Base-by-base conservation (phyloP, 2,797 vertebrate species). In the Manis javanica region DNA sequence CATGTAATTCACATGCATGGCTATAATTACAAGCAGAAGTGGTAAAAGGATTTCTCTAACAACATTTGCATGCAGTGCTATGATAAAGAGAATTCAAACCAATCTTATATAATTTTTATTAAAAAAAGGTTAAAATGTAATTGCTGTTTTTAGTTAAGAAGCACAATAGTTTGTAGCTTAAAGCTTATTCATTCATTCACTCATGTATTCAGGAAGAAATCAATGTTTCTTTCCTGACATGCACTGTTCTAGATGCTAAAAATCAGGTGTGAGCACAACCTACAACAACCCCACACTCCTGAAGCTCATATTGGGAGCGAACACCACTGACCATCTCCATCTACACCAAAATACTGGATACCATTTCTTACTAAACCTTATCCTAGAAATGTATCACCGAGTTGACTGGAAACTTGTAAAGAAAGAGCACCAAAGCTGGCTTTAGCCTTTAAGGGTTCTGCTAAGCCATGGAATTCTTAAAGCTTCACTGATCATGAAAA, bases 111-210 rank as follows among this genome's bases (percentile, higher is more conserved):
- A 79, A 63, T 75, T 92, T 87, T 75, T 63, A 96, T 34, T 64
- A n/a, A 87, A 92, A 77, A 90, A 87, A 68, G 51, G 49, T 90
- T 92, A 74, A 92, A 95, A 90, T 61, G n/a, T 85, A 93, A 90
- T 66, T 83, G 26, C 12, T 86, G 0, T 34, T 69, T 78, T 78
- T 79, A 94, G 26, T 49, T 82, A 78, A 94, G 86, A 42, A 69
- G 68, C 82, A 77, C 23, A 72, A 59, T 23, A 95, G 53, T 49
- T 26, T 93, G 19, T 4, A 83, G 49, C 55, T 88, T 81, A 82
- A 68, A 83, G 64, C 12, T 59, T 53, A 83, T 51, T 61, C 89
- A 57, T 49, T 75, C 84, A 93, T 8, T 49, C 34, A 77, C 57
- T 90, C 21, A 46, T 31, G 18, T 75, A 72, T 59, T 69, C 81